Conservation (phyloP, 2,888 invertebrate species). For the Penaeus monodon region DNA sequence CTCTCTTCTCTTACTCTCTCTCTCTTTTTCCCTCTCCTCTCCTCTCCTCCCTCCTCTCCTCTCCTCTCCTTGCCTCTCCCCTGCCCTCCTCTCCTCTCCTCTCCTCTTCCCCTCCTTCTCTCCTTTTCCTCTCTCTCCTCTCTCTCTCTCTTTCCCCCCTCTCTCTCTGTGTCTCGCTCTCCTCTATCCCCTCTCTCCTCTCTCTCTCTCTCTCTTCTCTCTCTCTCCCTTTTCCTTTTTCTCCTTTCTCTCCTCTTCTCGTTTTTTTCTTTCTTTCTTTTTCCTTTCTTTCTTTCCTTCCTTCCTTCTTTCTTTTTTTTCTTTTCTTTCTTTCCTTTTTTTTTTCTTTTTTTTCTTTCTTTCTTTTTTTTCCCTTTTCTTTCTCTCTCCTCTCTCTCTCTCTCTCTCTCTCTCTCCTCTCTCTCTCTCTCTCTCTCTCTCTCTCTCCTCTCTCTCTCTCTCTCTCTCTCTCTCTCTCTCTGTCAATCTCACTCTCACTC, state of each 20-base stretch:
- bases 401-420: background rate
- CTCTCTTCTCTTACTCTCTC: too few species aligned
- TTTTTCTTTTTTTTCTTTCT: too few species aligned
- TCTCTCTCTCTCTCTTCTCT: slow-evolving; percentile 19
- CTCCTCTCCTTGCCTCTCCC: too few species aligned
- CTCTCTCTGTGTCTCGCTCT: too few species aligned
- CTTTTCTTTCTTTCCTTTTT: background rate
- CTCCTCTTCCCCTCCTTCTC: too few species aligned
- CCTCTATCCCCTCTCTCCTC: background rate
- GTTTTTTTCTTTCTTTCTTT: background rate
- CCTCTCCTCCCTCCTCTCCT: too few species aligned
- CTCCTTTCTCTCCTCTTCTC: slow-evolving; percentile 4
- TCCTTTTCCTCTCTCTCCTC: too few species aligned
- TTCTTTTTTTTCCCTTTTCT: accelerated
- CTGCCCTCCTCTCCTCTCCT: too few species aligned
- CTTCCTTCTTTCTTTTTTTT: background rate
- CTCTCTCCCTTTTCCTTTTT: slow-evolving; percentile 22
- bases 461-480: background rate
- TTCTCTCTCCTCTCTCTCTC: too few species aligned
- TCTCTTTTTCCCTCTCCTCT: too few species aligned
- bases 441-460: background rate
- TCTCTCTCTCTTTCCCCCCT: too few species aligned
- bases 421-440: slow-evolving; percentile 41
- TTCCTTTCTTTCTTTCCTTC: background rate
- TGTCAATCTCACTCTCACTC: background rate